phyloP scores from a whole-genome alignment of 2,113 vertebrate genomes.

The Gracilinanus agilis region DNA sequence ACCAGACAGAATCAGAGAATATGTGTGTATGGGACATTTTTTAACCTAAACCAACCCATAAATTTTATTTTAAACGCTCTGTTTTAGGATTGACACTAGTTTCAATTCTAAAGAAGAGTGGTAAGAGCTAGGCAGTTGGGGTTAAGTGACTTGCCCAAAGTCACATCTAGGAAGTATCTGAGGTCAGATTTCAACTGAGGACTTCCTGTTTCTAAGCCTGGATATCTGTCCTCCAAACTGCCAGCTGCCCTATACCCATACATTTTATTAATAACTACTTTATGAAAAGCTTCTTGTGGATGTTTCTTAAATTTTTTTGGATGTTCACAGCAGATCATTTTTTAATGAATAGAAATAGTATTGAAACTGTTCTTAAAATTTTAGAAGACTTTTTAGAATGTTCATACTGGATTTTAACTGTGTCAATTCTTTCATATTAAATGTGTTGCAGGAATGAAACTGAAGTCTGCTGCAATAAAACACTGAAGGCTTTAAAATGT shows the following conservation, averaged over 20 bases:
- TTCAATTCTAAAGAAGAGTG: too few species aligned
- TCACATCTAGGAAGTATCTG: too few species aligned
- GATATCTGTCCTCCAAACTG: too few species aligned
- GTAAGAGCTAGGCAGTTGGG: too few species aligned
- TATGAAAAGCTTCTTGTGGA: neutral
- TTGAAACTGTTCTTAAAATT: conserved; percentile 48
- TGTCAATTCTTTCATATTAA: conserved; percentile 70
- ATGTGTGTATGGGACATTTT: neutral
- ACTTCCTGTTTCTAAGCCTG: too few species aligned
- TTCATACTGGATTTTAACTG: conserved; percentile 59
- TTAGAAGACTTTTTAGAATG: conserved; percentile 57
- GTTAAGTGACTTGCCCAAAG: too few species aligned
- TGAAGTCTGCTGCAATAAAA: conserved; percentile 67
- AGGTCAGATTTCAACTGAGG: too few species aligned
- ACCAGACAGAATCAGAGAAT: neutral
- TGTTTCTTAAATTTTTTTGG: too few species aligned
- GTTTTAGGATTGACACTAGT: too few species aligned
- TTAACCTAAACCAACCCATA: neutral
- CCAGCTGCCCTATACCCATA: too few species aligned
- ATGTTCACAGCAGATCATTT: neutral
- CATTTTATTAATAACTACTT: neutral
- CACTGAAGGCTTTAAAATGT: conserved; percentile 79
- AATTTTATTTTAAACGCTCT: neutral
- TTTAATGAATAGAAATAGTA: conserved; percentile 25
- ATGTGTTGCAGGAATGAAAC: conserved; percentile 76